phyloP scores from a whole-genome alignment of 2,888 invertebrate species.

The Lagria hirta region DNA sequence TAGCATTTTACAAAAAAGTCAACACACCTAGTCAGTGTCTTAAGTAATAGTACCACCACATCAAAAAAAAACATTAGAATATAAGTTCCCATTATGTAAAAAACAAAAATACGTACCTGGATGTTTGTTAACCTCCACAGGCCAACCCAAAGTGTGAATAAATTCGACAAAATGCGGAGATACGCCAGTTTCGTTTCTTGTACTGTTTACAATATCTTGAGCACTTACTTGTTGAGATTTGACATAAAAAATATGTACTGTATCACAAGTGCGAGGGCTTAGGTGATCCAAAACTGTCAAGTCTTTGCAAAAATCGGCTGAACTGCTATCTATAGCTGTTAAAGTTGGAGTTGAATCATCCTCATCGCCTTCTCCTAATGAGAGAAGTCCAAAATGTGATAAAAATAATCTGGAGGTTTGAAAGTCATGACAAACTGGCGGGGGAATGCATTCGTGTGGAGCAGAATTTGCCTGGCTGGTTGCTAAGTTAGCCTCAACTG shows the following conservation, averaged over 20 bases:
- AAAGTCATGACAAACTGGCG: constrained; percentile 84
- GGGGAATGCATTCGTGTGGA: constrained; percentile 75
- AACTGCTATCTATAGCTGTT: constrained; percentile 69
- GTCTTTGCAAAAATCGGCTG: constrained; percentile 74
- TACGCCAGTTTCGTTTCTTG: constrained; percentile 56
- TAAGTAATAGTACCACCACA: too few species aligned
- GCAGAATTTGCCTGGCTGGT: constrained; percentile 36
- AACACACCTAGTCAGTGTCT: too few species aligned
- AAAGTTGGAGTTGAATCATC: constrained; percentile 58
- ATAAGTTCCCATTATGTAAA: background rate
- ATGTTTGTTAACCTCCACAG: constrained; percentile 81
- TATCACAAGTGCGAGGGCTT: constrained; percentile 85
- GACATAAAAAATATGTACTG: constrained; percentile 93
- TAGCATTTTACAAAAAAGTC: too few species aligned
- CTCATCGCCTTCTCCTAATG: constrained; percentile 56
- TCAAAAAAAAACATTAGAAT: background rate
- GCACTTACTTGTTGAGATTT: constrained; percentile 79
- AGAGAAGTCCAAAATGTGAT: constrained; percentile 92
- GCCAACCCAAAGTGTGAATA: constrained; percentile 79
- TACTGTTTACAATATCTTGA: constrained; percentile 79
- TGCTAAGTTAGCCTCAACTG: constrained; percentile 46
- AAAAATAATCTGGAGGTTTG: constrained; percentile 93
- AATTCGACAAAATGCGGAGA: constrained; percentile 60
- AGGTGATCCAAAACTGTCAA: constrained; percentile 82
- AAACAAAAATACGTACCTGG: constrained; percentile 61